Evolutionary conservation across 35 echinoderm and acorn worm genomes (phyloP).

Genomic region (Heliocidaris erythrogramma): DNA sequence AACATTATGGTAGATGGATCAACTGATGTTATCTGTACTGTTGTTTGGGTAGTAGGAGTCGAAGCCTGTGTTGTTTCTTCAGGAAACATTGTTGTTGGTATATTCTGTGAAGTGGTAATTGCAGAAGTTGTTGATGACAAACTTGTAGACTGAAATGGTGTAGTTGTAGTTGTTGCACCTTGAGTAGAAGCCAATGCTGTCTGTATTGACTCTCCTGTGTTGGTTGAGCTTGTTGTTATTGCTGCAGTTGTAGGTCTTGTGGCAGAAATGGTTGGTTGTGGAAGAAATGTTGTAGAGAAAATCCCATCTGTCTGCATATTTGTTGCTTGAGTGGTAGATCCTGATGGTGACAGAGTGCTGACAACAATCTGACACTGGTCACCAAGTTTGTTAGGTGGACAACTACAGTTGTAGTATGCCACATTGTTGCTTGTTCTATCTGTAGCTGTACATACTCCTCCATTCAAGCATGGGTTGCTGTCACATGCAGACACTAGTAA

Average conservation of each 20-base stretch:
- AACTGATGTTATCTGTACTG: neutral
- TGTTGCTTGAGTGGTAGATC: neutral
- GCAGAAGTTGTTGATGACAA: neutral
- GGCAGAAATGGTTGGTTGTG: neutral
- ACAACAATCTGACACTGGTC: constrained; percentile 22
- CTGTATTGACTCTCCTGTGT: neutral
- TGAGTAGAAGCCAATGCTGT: neutral
- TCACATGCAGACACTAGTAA: constrained; percentile 34
- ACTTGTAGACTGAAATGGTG: neutral
- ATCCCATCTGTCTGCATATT: neutral
- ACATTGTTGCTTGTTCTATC: constrained; percentile 18
- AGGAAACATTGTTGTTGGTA: constrained; percentile 23
- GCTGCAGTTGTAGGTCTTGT: neutral
- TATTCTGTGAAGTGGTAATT: neutral
- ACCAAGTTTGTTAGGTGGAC: constrained; percentile 12
- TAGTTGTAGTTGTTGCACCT: neutral
- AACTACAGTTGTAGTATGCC: constrained; percentile 17
- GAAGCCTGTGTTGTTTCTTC: neutral
- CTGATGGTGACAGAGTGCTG: neutral
- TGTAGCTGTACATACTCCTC: neutral
- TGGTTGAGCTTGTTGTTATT: neutral
- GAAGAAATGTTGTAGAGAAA: neutral
- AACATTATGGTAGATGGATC: neutral
- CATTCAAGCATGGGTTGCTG: constrained; percentile 40
- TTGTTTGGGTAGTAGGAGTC: neutral